phyloP scores from a whole-genome alignment of 2,888 invertebrate genomes.

The Ptycholaimellus sp. region DNA sequence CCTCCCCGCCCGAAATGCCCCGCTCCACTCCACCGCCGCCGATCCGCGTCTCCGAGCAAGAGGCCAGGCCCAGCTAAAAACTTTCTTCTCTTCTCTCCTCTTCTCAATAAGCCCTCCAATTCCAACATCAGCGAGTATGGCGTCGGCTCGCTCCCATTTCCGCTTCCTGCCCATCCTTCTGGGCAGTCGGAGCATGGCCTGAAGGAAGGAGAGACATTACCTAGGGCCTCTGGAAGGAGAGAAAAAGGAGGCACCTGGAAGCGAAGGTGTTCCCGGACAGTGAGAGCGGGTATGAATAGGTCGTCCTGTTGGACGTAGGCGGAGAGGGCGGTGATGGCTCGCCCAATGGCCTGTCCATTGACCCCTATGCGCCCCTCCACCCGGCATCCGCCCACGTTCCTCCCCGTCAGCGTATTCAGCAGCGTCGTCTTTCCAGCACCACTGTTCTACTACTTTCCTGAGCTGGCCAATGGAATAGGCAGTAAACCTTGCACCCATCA shows the following conservation, averaged over 20 bases:
- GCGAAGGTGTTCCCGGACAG: conserved; percentile 21
- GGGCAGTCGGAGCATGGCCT: conserved; percentile 60
- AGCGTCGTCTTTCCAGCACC: conserved; percentile 86
- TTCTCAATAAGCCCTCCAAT: too few species aligned
- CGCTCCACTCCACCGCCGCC: conserved; percentile 59
- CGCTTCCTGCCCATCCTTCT: conserved; percentile 45
- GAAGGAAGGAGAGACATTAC: conserved; percentile 9
- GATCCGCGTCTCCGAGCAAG: conserved; percentile 77
- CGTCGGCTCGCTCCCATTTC: conserved; percentile 52
- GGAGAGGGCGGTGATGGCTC: conserved; percentile 27
- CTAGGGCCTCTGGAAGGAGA: background rate
- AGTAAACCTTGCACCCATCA: conserved; percentile 23
- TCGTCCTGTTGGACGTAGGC: conserved; percentile 19
- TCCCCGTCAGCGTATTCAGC: conserved; percentile 48
- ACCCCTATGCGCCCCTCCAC: conserved; percentile 21
- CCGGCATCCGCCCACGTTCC: conserved; percentile 16
- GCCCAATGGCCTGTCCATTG: conserved; percentile 14
- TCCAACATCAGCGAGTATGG: conserved; percentile 63
- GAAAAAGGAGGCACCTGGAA: too few species aligned
- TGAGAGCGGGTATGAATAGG: conserved; percentile 17
- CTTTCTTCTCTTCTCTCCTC: too few species aligned
- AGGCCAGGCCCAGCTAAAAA: conserved; percentile 57
- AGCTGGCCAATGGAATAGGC: too few species aligned
- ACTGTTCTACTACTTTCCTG: too few species aligned
- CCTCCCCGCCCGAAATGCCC: conserved; percentile 85